Base-by-base conservation (phyloP, 2,113 vertebrate species). In the Peromyscus leucopus region DNA sequence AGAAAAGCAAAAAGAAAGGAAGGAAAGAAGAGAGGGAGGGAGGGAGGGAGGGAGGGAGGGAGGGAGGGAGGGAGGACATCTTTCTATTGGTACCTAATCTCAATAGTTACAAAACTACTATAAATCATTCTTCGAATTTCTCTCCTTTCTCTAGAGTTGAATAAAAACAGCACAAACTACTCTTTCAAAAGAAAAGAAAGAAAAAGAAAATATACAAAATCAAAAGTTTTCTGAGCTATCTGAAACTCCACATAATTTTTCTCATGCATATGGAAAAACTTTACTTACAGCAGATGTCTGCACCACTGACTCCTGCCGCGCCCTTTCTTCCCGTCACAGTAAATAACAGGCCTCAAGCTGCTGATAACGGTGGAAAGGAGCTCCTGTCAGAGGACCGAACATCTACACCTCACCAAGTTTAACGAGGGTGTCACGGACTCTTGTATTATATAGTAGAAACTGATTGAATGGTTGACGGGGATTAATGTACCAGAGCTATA, bases 51-150 rank as follows among this genome's bases (percentile, higher is more conserved):
- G 63, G 24, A 7, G 22, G 22, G 24, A 10, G 8, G 24, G 24
- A 26, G 9, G 61, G 17, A 59, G 57, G 57, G 24, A 67, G 71
- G 75, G 42, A 57, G 74, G 39, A 48, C 24, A 76, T 13, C 10
- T 36, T 79, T 39, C 59, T 7, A 51, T 57, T 79, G 46, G 31
- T 31, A 63, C 61, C 48, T 84, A 33, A 11, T 86, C 51, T 55
- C 33, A 61, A 80, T 89, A 90, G 19, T 76, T 91, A 59, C 24
- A 74, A 76, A 96, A 94, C 69, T 78, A 74, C 74, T 85, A 7
- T 24, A 90, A 85, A 42, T 92, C 79, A 74, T 22, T 76, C 91
- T 69, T 65, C 42, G 69, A 72, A 75, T 88, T 91, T 48, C 46
- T 92, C 1, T 19, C 1, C 26, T 65, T 51, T 24, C 85, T 55